Base-by-base conservation (phyloP, 2,888 invertebrate genomes). In the Carcina quercana region DNA sequence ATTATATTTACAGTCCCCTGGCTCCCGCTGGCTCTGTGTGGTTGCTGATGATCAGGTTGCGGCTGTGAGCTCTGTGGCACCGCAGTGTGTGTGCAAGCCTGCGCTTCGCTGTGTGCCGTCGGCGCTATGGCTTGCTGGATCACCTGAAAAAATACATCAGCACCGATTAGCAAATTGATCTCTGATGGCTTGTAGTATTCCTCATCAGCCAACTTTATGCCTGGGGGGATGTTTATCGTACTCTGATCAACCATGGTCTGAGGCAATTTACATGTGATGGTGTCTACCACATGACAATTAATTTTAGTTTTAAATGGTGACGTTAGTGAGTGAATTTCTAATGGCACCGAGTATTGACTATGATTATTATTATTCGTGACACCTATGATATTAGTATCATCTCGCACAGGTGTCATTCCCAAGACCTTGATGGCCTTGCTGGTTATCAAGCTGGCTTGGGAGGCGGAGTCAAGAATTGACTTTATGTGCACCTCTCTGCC, bases 91-190 rank as follows among this genome's bases (percentile, higher is more conserved):
- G n/a, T n/a, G n/a, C n/a, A n/a, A n/a, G n/a, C n/a, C n/a, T n/a
- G n/a, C n/a, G n/a, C n/a, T n/a, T n/a, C n/a, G n/a, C n/a, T n/a
- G n/a, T n/a, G n/a, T n/a, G n/a, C n/a, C n/a, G n/a, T n/a, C n/a
- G n/a, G n/a, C n/a, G n/a, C n/a, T n/a, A n/a, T n/a, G n/a, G n/a
- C n/a, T n/a, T n/a, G n/a, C n/a, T n/a, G n/a, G n/a, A n/a, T n/a
- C 20, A 28, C 14, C 39, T 40, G 32, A 6, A 43, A 43, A 15
- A 38, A 37, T 2, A 40, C 21, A 15, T 43, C 40, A n/a, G n/a
- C n/a, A n/a, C n/a, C n/a, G 4, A 41, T 30, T 7, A 43, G 24
- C 15, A 43, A 13, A 13, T 37, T 12, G 4, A 40, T 35, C 14
- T 40, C 35, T 13, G 35, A 22, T 14, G 40, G 38, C 3, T 19